Evolutionary conservation across 2,797 vertebrate genomes (phyloP), one percentile per base, ranked within the genome.

Genomic region (Aphelocoma californica): DNA sequence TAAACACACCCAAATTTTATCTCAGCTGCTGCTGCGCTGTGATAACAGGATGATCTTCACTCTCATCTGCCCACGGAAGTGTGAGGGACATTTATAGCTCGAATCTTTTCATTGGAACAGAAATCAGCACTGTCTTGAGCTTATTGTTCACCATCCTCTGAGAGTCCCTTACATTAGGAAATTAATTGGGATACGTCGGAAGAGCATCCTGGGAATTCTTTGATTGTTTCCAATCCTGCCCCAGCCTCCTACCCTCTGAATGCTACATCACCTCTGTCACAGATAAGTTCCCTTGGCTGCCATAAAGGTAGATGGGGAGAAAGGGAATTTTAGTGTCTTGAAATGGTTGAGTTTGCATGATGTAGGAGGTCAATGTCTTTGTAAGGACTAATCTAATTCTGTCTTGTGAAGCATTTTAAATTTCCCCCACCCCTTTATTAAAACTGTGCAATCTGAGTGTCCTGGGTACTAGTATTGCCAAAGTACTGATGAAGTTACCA

Each of bases 1-100:
- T 91, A 64, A 82, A 89, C 54, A 78, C 71, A 85, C 42, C 28
- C 91, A 90, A 47, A 83, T 67, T 94, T 93, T 88, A 75, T 92
- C 57, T 92, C 72, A 95, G 67, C 67, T 96, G 84, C 74, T 86
- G 64, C 67, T 83, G 42, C 17, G 42, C 42, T 42, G 42, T 42
- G 65, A 67, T 65, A 81, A 12, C 0, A 2, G 88, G 57, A 47
- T 44, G 75, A 54, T 81, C 57, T 58, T 88, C 86, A 58, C 5
- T 58, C 54, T 90, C 72, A 74, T 66, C 81, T 75, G 38, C 44
- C 44, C 18, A 10, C 0, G 0, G 61, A 93, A 83, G 50, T 48
- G 34, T 32, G 69, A 92, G 61, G 31, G 72, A 71, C 54, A 20
- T 69, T 93, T 88, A 69, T 47, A 75, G 51, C n/a, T 71, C 11